These are phyloP conservation scores for Virgularia gustaviana DNA, from an alignment of 92 coral and sea anemone species.

Conservation along the genomic window DNA sequence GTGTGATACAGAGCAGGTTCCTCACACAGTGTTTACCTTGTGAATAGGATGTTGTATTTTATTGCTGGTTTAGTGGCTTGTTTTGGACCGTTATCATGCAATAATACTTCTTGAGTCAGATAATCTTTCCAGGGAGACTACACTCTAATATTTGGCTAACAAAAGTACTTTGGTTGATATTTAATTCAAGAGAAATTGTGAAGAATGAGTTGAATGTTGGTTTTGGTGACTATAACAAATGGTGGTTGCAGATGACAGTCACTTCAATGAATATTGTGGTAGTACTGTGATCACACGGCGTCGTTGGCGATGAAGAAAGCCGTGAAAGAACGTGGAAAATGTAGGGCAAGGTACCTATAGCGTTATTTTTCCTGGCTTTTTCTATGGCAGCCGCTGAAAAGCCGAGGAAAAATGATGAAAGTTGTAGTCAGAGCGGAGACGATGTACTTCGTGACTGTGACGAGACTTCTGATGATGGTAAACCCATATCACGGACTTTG, in stretches of 20 bases:
- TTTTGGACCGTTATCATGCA: no score
- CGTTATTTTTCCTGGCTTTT: constrained; percentile 19
- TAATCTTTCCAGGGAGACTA: no score
- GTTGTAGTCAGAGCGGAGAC: background rate
- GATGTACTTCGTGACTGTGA: background rate
- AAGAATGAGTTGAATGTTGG: background rate
- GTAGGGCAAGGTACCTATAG: no score
- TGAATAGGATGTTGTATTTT: constrained; percentile 20
- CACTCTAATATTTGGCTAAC: no score
- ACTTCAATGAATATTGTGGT: background rate
- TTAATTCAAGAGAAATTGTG: background rate
- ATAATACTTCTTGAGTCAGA: no score
- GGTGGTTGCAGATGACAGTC: background rate
- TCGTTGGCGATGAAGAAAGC: constrained; percentile 3
- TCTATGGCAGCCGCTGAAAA: constrained; percentile 32
- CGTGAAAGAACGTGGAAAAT: constrained; percentile 17
- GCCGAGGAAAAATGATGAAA: constrained; percentile 30
- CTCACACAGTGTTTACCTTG: constrained; percentile 29
- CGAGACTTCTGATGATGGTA: constrained; percentile 14
- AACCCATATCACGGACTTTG: constrained; percentile 16
- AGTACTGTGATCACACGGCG: background rate
- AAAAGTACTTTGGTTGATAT: no score
- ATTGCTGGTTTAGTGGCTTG: constrained; percentile 5
- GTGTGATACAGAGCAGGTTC: no score
- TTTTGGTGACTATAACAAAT: background rate